These are phyloP conservation scores for Phocoena phocoena DNA, from an alignment of 2,113 vertebrate genomes.

Conservation along the genomic window DNA sequence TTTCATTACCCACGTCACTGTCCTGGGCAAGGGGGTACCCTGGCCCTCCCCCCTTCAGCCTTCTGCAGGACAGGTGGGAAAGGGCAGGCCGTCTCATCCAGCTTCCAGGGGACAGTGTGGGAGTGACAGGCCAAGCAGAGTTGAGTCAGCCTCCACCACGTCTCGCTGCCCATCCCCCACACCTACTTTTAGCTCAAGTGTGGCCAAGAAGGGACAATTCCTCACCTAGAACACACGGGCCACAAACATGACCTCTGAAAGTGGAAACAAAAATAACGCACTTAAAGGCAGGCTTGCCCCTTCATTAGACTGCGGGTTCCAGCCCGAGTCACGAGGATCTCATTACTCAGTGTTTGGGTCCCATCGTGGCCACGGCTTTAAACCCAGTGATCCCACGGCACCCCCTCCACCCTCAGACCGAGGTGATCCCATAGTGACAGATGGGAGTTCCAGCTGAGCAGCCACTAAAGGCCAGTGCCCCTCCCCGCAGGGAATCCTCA, in stretches of 20 bases:
- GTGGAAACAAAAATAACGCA: background rate
- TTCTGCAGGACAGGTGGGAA: background rate
- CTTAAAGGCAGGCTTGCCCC: background rate
- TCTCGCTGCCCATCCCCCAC: background rate
- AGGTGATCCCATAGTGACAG: background rate
- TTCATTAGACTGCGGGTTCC: background rate
- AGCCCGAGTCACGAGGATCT: background rate
- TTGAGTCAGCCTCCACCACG: background rate
- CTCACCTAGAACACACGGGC: background rate
- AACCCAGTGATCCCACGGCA: background rate
- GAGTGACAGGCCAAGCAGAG: background rate
- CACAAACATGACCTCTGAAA: background rate
- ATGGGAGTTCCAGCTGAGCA: background rate
- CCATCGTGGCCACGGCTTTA: fast-evolving
- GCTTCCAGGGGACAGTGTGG: background rate
- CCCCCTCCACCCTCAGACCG: background rate
- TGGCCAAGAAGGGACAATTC: background rate
- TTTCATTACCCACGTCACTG: fast-evolving
- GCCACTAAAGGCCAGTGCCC: fast-evolving
- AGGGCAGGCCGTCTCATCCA: background rate
- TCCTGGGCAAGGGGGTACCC: background rate
- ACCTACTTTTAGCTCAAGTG: slow-evolving; percentile 46
- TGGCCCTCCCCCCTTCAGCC: background rate
- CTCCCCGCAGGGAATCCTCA: fast-evolving
- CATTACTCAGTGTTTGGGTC: fast-evolving